Base-by-base conservation (phyloP, 2,888 invertebrate genomes). In the Agrochola litura region DNA sequence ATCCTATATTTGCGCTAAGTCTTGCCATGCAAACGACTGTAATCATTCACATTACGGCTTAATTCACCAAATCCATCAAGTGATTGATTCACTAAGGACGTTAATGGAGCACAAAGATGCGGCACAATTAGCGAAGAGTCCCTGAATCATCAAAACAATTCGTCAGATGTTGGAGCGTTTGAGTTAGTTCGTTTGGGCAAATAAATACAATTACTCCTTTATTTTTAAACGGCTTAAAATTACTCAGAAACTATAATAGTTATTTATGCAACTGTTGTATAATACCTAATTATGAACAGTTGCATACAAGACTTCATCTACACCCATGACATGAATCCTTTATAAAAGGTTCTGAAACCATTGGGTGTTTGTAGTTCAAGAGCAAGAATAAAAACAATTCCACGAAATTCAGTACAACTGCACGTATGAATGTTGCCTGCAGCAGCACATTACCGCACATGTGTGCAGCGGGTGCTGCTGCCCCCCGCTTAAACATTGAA, bases 1-100 rank as follows among this genome's bases (percentile, higher is more conserved):
- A 54, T 60, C 37, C 19, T 37, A 46, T 25, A 74, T 78, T 73
- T 70, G 65, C 52, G 4, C 9, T 30, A 77, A 94, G 89, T 79
- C 83, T 91, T 76, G 67, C 81, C 25, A 67, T 64, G 72, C 75
- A 84, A 86, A 82, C 61, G 78, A 70, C 66, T 78, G 64, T 84
- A 84, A 84, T 84, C 73, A 79, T 79, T 84, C 79, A 79, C 68
- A 86, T 86, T 76, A 84, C 61, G 71, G 79, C 83, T 84, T 79
- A 84, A 84, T 84, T 84, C 84, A 68, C 75, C 58, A 52, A 86
- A 84, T 79, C 86, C 86, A 79, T 86, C 84, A 76, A 83, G 84
- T 86, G 86, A 84, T 84, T 84, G 84, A 92, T 90, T 63, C 82
- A 43, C 86, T 84, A 76, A 86, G 75, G 69, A 61, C 68, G 83